Percentiles rank a stretch among this genome's conserved stretches.
These are phyloP conservation scores for Gibbula magus DNA, from an alignment of 2,888 invertebrate genomes.

Conservation along the genomic window DNA sequence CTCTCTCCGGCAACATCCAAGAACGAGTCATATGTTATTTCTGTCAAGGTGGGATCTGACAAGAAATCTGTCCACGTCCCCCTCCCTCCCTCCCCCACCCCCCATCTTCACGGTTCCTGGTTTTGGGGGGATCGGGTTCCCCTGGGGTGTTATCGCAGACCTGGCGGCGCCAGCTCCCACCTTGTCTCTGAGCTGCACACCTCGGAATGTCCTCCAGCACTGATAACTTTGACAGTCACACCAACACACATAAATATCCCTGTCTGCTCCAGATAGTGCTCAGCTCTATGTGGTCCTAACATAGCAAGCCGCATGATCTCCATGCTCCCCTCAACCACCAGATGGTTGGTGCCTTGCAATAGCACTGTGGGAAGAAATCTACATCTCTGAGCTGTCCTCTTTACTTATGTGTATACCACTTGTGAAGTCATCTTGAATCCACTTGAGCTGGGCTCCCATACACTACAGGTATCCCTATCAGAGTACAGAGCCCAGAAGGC, in stretches of 20 bases:
- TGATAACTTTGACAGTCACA: conserved; percentile 24
- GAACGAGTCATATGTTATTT: neutral
- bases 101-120: conserved; percentile 8
- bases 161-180: conserved; percentile 4
- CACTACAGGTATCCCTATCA: no score
- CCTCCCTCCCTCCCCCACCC: neutral
- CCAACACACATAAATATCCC: conserved; percentile 25
- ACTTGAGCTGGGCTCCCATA: no score
- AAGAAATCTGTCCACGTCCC: neutral
- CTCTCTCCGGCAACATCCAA: no score
- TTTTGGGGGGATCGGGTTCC: neutral
- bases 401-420: no score
- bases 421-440: no score
- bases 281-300: neutral
- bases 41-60: conserved; percentile 13
- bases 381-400: no score
- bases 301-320: no score
- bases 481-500: no score
- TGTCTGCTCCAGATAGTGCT: neutral
- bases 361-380: no score
- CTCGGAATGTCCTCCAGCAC: conserved; percentile 22
- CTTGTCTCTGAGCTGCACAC: conserved; percentile 6
- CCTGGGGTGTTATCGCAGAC: conserved; percentile 6
- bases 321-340: no score
- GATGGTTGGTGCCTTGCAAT: no score